phyloP scores from a whole-genome alignment of 53 echinoderm and acorn worm species.

The Holothuria scabra region DNA sequence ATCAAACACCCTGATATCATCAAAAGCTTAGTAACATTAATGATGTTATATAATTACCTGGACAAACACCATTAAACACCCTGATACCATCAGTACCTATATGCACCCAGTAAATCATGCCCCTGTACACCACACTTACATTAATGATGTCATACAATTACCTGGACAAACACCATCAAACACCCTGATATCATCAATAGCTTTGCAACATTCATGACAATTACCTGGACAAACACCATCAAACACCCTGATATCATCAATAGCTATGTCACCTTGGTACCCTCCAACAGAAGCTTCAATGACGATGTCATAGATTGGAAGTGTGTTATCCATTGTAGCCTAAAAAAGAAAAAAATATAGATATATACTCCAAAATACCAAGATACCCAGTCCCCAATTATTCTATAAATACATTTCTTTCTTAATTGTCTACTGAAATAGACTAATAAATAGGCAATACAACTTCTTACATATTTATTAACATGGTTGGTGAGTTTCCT shows the following conservation, averaged over 20 bases:
- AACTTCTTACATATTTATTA: too few relatives aligned
- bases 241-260: constrained; percentile 75
- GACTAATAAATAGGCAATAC: too few relatives aligned
- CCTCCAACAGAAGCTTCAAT: constrained; percentile 43
- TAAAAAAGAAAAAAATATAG: neutral
- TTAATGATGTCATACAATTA: constrained; percentile 18
- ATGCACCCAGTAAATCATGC: neutral
- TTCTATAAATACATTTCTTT: too few relatives aligned
- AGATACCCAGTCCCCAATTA: too few relatives aligned
- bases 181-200: constrained; percentile 74
- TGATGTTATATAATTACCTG: too few relatives aligned
- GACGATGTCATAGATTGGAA: neutral
- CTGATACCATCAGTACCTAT: too few relatives aligned
- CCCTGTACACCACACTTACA: neutral
- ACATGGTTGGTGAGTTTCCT: too few relatives aligned
- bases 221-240: constrained; percentile 74
- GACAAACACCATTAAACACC: too few relatives aligned
- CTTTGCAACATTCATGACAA: constrained; percentile 63
- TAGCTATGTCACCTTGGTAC: constrained; percentile 63
- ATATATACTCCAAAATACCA: too few relatives aligned
- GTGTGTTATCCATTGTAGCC: constrained; percentile 3
- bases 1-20: too few relatives aligned
- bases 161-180: constrained; percentile 74
- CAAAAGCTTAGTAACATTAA: too few relatives aligned
- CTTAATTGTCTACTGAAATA: too few relatives aligned